Conservation (phyloP, 2,888 invertebrate species). For the Periphyllus acericola region DNA sequence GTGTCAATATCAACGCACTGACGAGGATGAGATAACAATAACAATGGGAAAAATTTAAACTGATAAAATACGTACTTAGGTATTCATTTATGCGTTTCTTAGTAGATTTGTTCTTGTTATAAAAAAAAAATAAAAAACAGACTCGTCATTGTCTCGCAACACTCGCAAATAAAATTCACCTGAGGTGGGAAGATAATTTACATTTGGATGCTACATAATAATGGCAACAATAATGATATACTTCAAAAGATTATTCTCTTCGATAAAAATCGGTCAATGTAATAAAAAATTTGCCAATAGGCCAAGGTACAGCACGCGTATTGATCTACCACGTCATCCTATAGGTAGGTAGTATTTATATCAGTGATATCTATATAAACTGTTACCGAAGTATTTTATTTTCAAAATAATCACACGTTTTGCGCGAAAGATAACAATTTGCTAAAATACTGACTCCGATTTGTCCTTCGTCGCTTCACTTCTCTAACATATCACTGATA, state of each 20-base stretch:
- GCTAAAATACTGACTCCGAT: not conserved
- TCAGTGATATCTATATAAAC: not conserved
- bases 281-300: constrained; percentile 9
- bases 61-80: not conserved
- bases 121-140: not conserved
- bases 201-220: not conserved
- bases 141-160: not conserved
- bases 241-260: not conserved
- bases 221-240: not conserved
- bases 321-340: not conserved
- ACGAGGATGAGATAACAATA: not conserved
- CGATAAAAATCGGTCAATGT: constrained; percentile 38
- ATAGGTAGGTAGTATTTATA: not conserved
- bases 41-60: not conserved
- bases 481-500: not conserved
- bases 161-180: not conserved
- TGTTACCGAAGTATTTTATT: not conserved
- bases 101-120: not conserved
- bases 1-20: not conserved
- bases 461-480: not conserved
- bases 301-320: constrained; percentile 5
- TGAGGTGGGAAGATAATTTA: not conserved
- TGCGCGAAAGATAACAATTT: not conserved
- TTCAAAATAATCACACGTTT: not conserved
- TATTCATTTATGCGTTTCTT: not conserved